phyloP scores from a whole-genome alignment of 1,140 invertebrate genomes.

The Rhagoletis zephyria region DNA sequence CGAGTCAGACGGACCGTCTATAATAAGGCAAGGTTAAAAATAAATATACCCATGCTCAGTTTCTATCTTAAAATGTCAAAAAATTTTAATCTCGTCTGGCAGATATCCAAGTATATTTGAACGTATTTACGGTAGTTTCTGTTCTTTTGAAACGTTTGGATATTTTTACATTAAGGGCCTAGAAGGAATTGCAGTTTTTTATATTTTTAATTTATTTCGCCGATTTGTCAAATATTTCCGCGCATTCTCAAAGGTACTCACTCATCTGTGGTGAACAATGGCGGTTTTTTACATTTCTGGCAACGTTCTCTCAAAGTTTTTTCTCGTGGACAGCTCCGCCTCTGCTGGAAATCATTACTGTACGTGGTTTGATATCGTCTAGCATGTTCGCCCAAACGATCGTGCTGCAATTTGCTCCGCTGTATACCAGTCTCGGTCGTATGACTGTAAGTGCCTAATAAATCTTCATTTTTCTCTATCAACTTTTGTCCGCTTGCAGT shows the following conservation, averaged over 20 bases:
- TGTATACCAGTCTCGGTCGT: neutral
- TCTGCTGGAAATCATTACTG: neutral
- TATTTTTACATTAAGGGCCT: too few species aligned
- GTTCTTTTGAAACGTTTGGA: too few species aligned
- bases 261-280: neutral
- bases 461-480: conserved; percentile 18
- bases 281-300: neutral
- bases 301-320: conserved; percentile 1
- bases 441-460: neutral
- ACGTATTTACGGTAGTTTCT: too few species aligned
- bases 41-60: too few species aligned
- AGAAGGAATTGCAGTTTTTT: too few species aligned
- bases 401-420: neutral
- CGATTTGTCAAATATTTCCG: neutral
- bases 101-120: too few species aligned
- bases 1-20: too few species aligned
- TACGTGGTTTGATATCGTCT: neutral
- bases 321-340: neutral
- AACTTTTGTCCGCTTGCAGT: neutral
- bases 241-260: neutral
- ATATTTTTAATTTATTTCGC: too few species aligned
- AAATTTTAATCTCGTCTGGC: too few species aligned
- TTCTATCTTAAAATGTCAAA: too few species aligned
- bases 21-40: too few species aligned
- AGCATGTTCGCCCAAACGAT: neutral